Base-by-base conservation (phyloP, 92 coral and sea anemone species). In the Heteractis magnifica region DNA sequence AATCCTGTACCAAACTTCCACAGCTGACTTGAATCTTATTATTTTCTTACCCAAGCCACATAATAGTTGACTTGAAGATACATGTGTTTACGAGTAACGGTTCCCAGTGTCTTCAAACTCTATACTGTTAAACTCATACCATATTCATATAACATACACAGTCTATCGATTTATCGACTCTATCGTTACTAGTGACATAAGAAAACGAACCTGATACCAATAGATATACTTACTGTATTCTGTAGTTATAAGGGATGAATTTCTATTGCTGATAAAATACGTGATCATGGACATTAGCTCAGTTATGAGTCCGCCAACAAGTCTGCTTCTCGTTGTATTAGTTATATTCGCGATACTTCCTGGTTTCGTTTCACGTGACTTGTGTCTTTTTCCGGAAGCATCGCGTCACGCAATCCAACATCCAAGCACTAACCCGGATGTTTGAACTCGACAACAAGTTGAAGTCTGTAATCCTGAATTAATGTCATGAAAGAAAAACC, bases 281-380 rank as follows among this genome's bases (percentile, higher is more conserved):
- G 44, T 34, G 70, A 62, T 18, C 34, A 18, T 62, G 70, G 23
- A 62, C 70, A 62, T 62, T 20, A 62, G 70, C 19, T 62, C 70
- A 6, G 34, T 62, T 4, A 62, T 18, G 70, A 62, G 11, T 62
- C 70, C 70, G 23, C 70, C 23, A 9, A 62, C 9, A 18, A 62
- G 8, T 8, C 70, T 62, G 70, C 44, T 34, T 34, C 12, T 62
- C 70, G 65, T 16, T 62, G 81, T 81, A 74, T 83, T 73, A 62
- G 83, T 16, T 70, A 18, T 34, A 34, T 73, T 44, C 51, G 72
- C 41, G 50, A 52, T 83, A 83, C 86, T 83, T 83, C 86, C 86
- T 83, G 86, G 86, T 83, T 83, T 83, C 75, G 52, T 20, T 77
- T 83, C 75, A 73, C 86, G 83, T 80, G 83, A 80, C 56, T 15